Conservation (phyloP, 2,888 invertebrate genomes). For the Epiblema foenella region DNA sequence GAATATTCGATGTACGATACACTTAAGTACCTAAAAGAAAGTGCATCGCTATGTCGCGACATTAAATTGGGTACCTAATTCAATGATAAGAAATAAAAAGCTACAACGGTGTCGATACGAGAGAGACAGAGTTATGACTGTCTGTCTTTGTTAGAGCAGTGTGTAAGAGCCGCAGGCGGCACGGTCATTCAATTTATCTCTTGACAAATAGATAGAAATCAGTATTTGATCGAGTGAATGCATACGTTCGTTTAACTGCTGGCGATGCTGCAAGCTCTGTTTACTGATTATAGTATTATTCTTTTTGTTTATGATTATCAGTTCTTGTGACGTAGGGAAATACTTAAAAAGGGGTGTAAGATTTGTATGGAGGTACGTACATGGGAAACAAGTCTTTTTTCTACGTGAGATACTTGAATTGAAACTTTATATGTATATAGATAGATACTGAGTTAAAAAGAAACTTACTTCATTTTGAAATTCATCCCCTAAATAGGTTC, state of each 20-base stretch:
- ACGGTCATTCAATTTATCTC: slow-evolving; percentile 44
- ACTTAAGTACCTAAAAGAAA: slow-evolving; percentile 36
- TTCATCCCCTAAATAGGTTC: no score
- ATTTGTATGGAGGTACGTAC: no score
- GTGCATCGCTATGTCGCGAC: slow-evolving; percentile 42
- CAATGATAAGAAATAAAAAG: slow-evolving; percentile 44
- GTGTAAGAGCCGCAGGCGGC: slow-evolving; percentile 17
- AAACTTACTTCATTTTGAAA: no score
- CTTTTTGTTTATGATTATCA: no score
- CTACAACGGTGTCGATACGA: slow-evolving; percentile 33
- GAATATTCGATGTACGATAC: slow-evolving; percentile 2
- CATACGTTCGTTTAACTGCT: slow-evolving; percentile 34
- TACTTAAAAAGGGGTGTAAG: no score
- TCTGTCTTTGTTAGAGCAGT: slow-evolving; percentile 32
- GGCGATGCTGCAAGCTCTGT: background rate
- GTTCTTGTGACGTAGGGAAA: no score
- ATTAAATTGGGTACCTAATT: slow-evolving; percentile 44
- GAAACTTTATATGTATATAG: no score
- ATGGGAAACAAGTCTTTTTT: no score
- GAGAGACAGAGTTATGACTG: slow-evolving; percentile 17
- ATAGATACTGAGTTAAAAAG: no score
- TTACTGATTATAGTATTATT: background rate
- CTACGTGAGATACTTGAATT: no score
- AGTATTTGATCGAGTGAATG: slow-evolving; percentile 42
- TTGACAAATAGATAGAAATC: slow-evolving; percentile 44